A percentile compares a stretch with the other conserved stretches of the same genome.
phyloP scores from a whole-genome alignment of 2,797 vertebrate genomes.

The Brachyalestes nurse region DNA sequence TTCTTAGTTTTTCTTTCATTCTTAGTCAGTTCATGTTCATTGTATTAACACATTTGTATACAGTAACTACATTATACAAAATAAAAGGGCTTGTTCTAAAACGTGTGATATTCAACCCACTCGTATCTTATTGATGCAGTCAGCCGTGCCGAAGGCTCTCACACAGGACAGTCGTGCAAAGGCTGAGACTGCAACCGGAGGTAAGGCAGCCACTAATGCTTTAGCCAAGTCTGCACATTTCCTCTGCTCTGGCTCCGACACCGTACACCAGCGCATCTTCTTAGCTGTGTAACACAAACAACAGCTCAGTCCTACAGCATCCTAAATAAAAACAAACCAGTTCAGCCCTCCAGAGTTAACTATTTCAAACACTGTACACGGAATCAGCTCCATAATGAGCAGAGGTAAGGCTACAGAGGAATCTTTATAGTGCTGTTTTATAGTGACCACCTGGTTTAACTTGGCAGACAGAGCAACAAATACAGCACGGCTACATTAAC shows the following conservation, averaged over 20 bases:
- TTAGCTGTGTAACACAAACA: slow-evolving; percentile 78
- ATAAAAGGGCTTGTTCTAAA: no score
- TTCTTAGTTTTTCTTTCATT: no score
- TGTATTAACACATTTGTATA: not conserved
- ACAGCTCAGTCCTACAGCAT: not conserved
- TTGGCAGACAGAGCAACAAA: not conserved
- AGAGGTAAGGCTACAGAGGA: not conserved
- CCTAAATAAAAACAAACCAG: not conserved
- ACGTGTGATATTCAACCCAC: slow-evolving; percentile 62
- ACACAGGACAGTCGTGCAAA: slow-evolving; percentile 87
- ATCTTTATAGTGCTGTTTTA: not conserved
- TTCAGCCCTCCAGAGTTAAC: not conserved
- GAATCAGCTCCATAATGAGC: not conserved
- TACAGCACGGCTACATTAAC: not conserved
- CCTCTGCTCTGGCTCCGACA: slow-evolving; percentile 87
- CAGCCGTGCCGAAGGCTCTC: slow-evolving; percentile 79
- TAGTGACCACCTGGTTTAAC: not conserved
- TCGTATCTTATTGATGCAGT: slow-evolving; percentile 89
- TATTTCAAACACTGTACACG: not conserved
- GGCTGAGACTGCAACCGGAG: slow-evolving; percentile 67
- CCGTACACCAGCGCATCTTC: slow-evolving; percentile 91
- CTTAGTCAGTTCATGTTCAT: not conserved
- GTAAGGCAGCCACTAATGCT: slow-evolving; percentile 75
- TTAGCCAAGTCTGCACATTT: slow-evolving; percentile 90
- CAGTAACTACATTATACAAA: no score